These are phyloP conservation scores for Tinea pellionella DNA, from an alignment of 2,888 invertebrate species.

Conservation along the genomic window DNA sequence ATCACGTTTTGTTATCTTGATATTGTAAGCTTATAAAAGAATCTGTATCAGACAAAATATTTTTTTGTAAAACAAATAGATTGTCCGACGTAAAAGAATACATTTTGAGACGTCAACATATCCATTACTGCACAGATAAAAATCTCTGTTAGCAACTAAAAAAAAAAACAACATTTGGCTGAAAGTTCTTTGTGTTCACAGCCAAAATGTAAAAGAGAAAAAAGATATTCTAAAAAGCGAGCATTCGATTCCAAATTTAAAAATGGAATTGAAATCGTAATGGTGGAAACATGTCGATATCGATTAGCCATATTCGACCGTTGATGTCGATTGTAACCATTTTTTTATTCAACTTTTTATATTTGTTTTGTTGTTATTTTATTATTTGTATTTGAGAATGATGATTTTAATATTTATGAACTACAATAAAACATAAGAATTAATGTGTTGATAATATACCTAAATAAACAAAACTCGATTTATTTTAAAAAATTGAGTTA, in stretches of 20 bases:
- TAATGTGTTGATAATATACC: no score
- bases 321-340: not conserved
- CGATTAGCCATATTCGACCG: constrained; percentile 31
- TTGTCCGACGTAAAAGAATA: not conserved
- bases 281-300: constrained; percentile 65
- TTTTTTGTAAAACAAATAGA: constrained; percentile 4
- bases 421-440: no score
- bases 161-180: constrained; percentile 5
- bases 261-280: constrained; percentile 51
- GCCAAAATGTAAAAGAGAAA: not conserved
- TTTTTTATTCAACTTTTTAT: not conserved
- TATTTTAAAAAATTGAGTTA: no score
- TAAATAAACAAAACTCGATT: no score
- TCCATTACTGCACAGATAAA: constrained; percentile 12
- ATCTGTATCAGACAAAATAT: not conserved
- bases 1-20: not conserved
- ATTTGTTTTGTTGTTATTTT: not conserved
- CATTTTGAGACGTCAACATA: constrained; percentile 8
- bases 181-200: constrained; percentile 1
- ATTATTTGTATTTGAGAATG: not conserved
- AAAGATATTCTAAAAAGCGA: constrained; percentile 1
- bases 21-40: not conserved
- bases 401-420: no score
- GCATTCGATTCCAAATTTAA: not conserved
- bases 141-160: constrained; percentile 11